Evolutionary conservation across 1,140 invertebrate genomes (phyloP).

Genomic region (Bombus difficillimus): DNA sequence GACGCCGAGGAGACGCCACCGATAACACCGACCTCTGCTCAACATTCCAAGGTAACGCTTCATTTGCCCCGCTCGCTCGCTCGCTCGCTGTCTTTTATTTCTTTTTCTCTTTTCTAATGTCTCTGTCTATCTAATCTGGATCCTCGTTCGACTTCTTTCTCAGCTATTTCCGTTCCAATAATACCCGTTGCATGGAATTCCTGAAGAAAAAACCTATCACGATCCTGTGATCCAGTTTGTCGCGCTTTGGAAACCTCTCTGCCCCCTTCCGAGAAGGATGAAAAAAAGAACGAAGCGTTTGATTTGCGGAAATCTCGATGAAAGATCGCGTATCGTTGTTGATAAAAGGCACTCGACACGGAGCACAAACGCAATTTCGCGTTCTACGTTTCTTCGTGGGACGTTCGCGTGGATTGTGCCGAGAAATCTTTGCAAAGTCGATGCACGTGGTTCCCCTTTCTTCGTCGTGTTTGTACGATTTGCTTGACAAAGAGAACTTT

Average conservation of each 20-base stretch:
- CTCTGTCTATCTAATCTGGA: conserved; percentile 7
- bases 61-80: conserved; percentile 63
- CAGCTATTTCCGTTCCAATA: conserved; percentile 2
- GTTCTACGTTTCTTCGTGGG: background rate
- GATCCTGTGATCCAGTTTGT: conserved; percentile 25
- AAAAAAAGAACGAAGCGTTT: conserved; percentile 33
- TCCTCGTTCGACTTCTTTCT: conserved; percentile 7
- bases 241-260: conserved; percentile 48
- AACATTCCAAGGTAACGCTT: conserved; percentile 86
- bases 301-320: background rate
- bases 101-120: conserved; percentile 18
- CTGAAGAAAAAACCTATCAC: background rate
- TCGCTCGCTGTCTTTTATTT: conserved; percentile 65
- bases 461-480: background rate
- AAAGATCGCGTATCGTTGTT: background rate
- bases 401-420: background rate
- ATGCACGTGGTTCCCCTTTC: background rate
- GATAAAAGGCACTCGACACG: background rate
- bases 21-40: conserved; percentile 86
- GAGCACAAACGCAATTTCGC: background rate
- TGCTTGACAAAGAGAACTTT: background rate
- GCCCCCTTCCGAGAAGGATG: conserved; percentile 32
- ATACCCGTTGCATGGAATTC: conserved; percentile 31
- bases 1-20: conserved; percentile 86
- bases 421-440: background rate